A percentile compares a stretch with the other conserved stretches of the same genome.
Conservation (phyloP, 2,797 vertebrate genomes). For the Liparis tanakae region DNA sequence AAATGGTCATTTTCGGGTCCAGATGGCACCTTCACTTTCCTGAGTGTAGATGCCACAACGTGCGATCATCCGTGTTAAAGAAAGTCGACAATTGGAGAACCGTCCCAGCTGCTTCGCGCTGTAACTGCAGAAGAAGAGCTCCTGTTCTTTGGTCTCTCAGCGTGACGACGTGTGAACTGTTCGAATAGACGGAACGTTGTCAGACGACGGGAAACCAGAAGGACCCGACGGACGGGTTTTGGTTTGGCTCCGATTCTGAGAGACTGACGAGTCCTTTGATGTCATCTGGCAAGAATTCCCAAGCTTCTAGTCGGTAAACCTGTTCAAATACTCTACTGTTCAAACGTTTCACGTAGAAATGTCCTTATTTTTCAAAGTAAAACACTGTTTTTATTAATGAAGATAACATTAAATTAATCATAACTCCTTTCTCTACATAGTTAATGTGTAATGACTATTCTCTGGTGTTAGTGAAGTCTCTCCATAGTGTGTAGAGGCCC, state of each 20-base stretch:
- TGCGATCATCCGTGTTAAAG: conserved; percentile 38
- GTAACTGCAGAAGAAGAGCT: conserved; percentile 41
- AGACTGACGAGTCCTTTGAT: conserved; percentile 8
- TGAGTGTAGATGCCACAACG: conserved; percentile 18
- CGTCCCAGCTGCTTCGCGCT: conserved; percentile 51
- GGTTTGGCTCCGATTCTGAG: conserved; percentile 36
- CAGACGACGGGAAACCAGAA: conserved; percentile 39
- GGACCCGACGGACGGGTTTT: conserved; percentile 42
- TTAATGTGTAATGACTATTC: too few species aligned
- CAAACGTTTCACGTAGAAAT: too few species aligned
- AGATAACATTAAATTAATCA: too few species aligned
- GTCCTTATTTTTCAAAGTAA: too few species aligned
- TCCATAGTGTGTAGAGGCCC: too few species aligned
- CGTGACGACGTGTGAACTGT: conserved; percentile 53
- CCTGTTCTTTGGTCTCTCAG: conserved; percentile 44
- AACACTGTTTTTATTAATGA: too few species aligned
- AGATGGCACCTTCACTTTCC: too few species aligned
- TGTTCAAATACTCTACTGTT: too few species aligned
- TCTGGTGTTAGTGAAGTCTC: too few species aligned
- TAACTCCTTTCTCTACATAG: too few species aligned
- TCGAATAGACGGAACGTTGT: conserved; percentile 49
- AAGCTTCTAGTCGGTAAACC: neutral
- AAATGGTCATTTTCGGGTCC: too few species aligned
- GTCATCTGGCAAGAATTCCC: neutral
- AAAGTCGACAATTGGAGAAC: conserved; percentile 35